Base-by-base conservation (phyloP, 2,113 vertebrate genomes). In the Tragelaphus buxtoni region DNA sequence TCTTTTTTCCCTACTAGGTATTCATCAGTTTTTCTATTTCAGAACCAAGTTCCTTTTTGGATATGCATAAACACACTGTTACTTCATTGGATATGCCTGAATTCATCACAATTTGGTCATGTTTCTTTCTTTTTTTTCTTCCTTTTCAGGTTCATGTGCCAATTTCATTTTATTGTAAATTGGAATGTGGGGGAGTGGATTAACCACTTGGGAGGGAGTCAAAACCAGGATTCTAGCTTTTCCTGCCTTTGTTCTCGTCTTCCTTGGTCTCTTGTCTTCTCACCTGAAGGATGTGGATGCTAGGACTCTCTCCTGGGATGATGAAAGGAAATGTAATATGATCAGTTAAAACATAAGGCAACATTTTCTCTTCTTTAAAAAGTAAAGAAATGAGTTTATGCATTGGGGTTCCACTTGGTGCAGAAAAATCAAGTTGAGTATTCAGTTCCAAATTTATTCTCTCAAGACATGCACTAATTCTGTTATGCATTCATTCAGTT, bases 121-220 rank as follows among this genome's bases (percentile, higher is more conserved):
- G 81, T 92, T 79, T 82, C 42, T 88, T 94, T 92, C 35, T 82
- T 74, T 95, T 95, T 80, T 88, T 86, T 90, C 72, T 96, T 94
- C 24, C 91, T 89, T 98, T 98, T 95, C 91, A 97, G 97, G 95
- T 97, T 96, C 94, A 97, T 84, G 65, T 95, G 91, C 90, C 97
- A 93, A 94, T 97, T 97, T 97, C 88, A 96, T 96, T 97, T 98
- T 97, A 97, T 91, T 98, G 91, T 98, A 97, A 96, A 91, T 94
- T 97, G 93, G 91, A 96, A 58, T 97, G 94, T 97, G 92, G 95
- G 91, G 91, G 80, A 94, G 53, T 89, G 93, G 91, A 97, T 89
- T 97, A 97, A 94, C 61, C 93, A 84, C 83, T 96, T 93, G 93
- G 84, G 91, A 94, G 83, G 91, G 91, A 95, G 39, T 89, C 89